These are phyloP conservation scores for Amphipyra tragopoginis DNA, from an alignment of 2,888 invertebrate species.

Conservation along the genomic window DNA sequence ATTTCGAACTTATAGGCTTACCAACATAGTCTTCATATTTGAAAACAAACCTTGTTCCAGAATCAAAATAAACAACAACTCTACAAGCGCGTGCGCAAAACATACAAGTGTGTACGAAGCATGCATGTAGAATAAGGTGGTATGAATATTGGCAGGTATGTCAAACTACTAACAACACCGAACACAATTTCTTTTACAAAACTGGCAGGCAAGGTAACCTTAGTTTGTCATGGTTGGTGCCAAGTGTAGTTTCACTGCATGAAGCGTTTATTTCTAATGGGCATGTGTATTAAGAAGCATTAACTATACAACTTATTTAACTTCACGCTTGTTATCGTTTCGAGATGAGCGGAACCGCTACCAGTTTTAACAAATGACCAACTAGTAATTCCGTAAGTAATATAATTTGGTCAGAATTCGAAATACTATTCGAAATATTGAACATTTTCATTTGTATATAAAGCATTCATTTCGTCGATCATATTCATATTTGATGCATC, in stretches of 20 bases:
- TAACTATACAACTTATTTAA: conserved; percentile 2
- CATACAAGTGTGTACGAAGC: conserved; percentile 5
- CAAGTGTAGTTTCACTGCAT: neutral
- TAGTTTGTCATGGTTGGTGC: no score
- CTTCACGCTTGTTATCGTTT: conserved; percentile 14
- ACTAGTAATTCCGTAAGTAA: conserved; percentile 1
- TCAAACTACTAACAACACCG: conserved; percentile 4
- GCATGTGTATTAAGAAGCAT: neutral
- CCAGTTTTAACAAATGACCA: neutral
- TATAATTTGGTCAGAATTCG: neutral
- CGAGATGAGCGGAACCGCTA: conserved; percentile 13
- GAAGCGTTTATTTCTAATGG: neutral
- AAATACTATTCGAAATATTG: conserved; percentile 7
- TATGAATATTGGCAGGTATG: conserved; percentile 22
- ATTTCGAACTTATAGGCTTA: conserved; percentile 33
- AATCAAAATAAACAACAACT: conserved; percentile 33
- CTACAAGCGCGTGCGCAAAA: conserved; percentile 26
- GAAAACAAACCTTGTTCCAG: conserved; percentile 33
- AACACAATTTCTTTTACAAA: conserved; percentile 4
- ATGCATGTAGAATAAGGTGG: conserved; percentile 27
- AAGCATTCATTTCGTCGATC: no score
- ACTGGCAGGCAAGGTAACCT: neutral
- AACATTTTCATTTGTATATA: neutral
- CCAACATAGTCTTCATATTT: conserved; percentile 25
- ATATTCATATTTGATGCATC: no score